These are phyloP conservation scores for Rhinogobio ventralis DNA, from an alignment of 2,797 vertebrate genomes.

Conservation along the genomic window DNA sequence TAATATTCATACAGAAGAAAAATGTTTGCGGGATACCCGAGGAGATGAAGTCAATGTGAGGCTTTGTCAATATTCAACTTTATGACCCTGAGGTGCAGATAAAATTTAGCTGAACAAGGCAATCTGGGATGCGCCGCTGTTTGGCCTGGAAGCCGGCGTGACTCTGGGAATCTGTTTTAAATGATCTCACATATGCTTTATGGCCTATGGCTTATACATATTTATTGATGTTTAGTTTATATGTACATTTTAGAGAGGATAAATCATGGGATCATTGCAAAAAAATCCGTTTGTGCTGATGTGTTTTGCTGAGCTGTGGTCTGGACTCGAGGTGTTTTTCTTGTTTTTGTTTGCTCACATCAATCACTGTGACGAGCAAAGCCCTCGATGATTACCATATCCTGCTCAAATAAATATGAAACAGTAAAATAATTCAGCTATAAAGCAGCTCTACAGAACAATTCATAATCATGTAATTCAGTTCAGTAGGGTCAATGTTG, in stretches of 20 bases:
- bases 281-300: conserved; percentile 61
- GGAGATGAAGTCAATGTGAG: conserved; percentile 88
- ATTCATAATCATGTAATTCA: too few relatives aligned
- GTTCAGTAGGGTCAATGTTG: neutral
- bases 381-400: conserved; percentile 56
- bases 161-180: conserved; percentile 66
- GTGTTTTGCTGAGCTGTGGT: conserved; percentile 67
- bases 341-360: conserved; percentile 58
- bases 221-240: conserved; percentile 78
- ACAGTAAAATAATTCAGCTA: too few relatives aligned
- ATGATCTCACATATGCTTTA: conserved; percentile 59
- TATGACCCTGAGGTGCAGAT: conserved; percentile 94
- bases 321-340: conserved; percentile 60
- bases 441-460: too few relatives aligned
- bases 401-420: conserved; percentile 22
- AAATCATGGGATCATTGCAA: conserved; percentile 68
- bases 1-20: conserved; percentile 99
- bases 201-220: conserved; percentile 67
- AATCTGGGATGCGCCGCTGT: conserved; percentile 77
- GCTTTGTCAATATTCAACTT: conserved; percentile 98
- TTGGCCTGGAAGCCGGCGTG: conserved; percentile 63
- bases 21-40: conserved; percentile 91
- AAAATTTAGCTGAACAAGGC: conserved; percentile 99
- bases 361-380: conserved; percentile 58
- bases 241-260: conserved; percentile 72